Evolutionary conservation across 1,140 invertebrate species (phyloP), one percentile per base, ranked within the genome.

Genomic region (Drosophila sulfurigaster): DNA sequence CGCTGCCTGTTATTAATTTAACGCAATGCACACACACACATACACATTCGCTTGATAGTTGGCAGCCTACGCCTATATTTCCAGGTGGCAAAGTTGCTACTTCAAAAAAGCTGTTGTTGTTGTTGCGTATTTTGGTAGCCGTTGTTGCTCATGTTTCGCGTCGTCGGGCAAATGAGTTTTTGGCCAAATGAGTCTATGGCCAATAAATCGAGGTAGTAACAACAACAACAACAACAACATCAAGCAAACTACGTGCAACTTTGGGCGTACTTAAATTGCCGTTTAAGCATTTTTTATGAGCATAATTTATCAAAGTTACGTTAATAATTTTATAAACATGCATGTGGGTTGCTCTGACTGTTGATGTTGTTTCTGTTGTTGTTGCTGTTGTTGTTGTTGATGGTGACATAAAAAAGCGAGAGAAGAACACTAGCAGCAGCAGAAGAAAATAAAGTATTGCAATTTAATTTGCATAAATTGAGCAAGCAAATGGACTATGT

Each of bases 401-500:
- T 48, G 77, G 83, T 87, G 83, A 87, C 82, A 87, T 67, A 69
- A 75, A 73, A 75, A 69, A 78, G 49, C 46, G 6, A 3, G 64
- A 32, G 13, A 41, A 54, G 48, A 63, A 15, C 15, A n/a, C 6
- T n/a, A 56, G 38, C 20, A 45, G 62, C 11, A 30, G 25, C 65
- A 32, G 30, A 49, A 69, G 43, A 66, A 77, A 67, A 81, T 83
- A 88, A 87, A 87, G 80, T 78, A 87, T 88, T 87, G 85, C 83
- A 87, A 87, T 87, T 87, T 87, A 88, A 89, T 87, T 87, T 87
- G 85, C 83, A 87, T 87, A 87, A 87, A 87, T 87, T 87, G 80
- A 81, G 83, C 77, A 72, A 74, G 74, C 71, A 78, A 63, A 68
- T 52, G 38, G 62, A 59, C 64, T 43, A 11, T 43, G 32, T 38